phyloP scores from a whole-genome alignment of 1,140 invertebrate species.

The Wasmannia auropunctata region DNA sequence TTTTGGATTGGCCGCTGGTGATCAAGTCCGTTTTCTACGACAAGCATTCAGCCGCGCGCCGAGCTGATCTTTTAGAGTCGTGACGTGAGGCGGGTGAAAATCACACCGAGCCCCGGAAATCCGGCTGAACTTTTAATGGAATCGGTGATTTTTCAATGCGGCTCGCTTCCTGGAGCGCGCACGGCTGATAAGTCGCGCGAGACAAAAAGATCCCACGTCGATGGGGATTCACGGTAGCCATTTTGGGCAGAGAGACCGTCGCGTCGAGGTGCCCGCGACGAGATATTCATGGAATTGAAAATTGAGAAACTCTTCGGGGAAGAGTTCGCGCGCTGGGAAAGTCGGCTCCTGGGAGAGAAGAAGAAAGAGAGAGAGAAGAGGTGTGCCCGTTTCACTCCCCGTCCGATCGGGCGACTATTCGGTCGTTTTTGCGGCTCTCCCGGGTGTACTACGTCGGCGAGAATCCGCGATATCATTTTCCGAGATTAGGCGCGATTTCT shows the following conservation, averaged over 20 bases:
- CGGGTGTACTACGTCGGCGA: constrained; percentile 38
- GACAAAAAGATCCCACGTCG: constrained; percentile 48
- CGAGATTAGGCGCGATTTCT: constrained; percentile 44
- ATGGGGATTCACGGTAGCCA: constrained; percentile 40
- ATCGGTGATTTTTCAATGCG: constrained; percentile 74
- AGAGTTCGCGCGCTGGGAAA: constrained; percentile 23
- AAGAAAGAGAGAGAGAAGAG: too few species aligned
- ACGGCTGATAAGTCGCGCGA: constrained; percentile 42
- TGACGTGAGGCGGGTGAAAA: constrained; percentile 50
- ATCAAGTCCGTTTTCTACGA: constrained; percentile 44
- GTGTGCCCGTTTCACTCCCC: constrained; percentile 23
- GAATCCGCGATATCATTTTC: constrained; percentile 59
- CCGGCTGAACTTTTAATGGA: constrained; percentile 76
- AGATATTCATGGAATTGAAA: constrained; percentile 61
- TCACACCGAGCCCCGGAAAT: constrained; percentile 52
- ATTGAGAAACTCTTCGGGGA: constrained; percentile 50
- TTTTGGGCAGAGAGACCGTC: background rate
- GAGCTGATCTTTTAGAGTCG: constrained; percentile 46
- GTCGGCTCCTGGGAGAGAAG: constrained; percentile 29
- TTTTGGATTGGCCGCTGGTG: constrained; percentile 39
- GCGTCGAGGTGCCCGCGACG: background rate
- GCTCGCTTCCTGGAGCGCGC: background rate
- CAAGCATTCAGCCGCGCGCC: constrained; percentile 25
- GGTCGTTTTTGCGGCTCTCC: constrained; percentile 52
- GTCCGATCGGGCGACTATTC: constrained; percentile 47